These are phyloP conservation scores for Leptinotarsa undecemlineata DNA, from an alignment of 1,140 invertebrate genomes.

Conservation along the genomic window DNA sequence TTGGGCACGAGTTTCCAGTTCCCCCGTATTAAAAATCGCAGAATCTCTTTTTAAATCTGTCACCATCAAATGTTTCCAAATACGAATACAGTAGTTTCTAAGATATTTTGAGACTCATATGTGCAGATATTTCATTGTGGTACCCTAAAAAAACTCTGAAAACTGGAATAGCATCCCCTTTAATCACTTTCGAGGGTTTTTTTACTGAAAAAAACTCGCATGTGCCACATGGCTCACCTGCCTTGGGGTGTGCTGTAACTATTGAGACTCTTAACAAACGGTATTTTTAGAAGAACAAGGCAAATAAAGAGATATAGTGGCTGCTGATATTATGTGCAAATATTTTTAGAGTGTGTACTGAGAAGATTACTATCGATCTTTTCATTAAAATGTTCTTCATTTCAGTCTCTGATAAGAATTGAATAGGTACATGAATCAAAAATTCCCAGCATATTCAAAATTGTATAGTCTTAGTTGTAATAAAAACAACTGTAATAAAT, in stretches of 20 bases:
- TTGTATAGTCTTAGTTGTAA: too few relatives aligned
- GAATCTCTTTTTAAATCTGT: constrained; percentile 15
- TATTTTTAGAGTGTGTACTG: neutral
- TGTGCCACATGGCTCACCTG: constrained; percentile 26
- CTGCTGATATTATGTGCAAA: constrained; percentile 11
- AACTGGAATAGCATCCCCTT: constrained; percentile 23
- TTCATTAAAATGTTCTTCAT: too few relatives aligned
- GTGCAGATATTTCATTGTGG: constrained; percentile 19
- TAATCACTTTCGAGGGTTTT: constrained; percentile 21
- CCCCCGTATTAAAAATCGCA: neutral
- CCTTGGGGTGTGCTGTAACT: constrained; percentile 16
- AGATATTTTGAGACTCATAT: too few relatives aligned
- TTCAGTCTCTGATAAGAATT: too few relatives aligned
- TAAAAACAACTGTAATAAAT: too few relatives aligned
- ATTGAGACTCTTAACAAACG: constrained; percentile 5
- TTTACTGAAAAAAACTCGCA: constrained; percentile 25
- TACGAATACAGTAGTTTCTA: constrained; percentile 8
- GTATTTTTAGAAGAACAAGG: constrained; percentile 16
- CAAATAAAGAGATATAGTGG: constrained; percentile 14
- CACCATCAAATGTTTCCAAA: constrained; percentile 6
- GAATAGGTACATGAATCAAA: too few relatives aligned
- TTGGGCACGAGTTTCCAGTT: constrained; percentile 14
- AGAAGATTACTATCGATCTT: too few relatives aligned
- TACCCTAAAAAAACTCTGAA: constrained; percentile 19
- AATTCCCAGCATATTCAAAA: too few relatives aligned